Base-by-base conservation (phyloP, 2,113 vertebrate genomes). In the Chamaea fasciata region DNA sequence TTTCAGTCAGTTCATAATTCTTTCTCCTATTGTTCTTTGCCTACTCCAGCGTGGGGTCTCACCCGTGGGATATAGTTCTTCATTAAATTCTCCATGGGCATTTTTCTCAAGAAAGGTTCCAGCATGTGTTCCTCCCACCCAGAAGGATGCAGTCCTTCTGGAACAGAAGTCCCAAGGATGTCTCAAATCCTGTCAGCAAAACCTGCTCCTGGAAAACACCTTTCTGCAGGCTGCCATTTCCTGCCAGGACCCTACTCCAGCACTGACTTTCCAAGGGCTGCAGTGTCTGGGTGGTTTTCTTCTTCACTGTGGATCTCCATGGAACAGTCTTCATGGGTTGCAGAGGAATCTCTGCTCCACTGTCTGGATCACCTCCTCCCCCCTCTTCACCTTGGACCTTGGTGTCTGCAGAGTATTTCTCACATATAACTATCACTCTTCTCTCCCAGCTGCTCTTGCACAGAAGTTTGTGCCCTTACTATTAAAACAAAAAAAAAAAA, bases 151-250 rank as follows among this genome's bases (percentile, higher is more conserved):
- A 39, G 24, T 52, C 10, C 55, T 89, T 69, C 28, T 57, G 37
- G 42, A 56, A 11, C 15, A 56, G 30, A 55, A 41, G 46, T 20
- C 15, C 24, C 37, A 24, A 31, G 9, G 6, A 5, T 3, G 4
- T 30, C 3, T 1, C 27, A n/a, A 27, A 9, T 37, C 18, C 24
- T 35, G 14, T 7, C 41, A 35, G 26, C n/a, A 31, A 59, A 73
- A 73, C 6, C 10, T 23, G 20, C 11, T 71, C 23, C 39, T 53
- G 33, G 12, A 2, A 3, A 68, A n/a, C 0, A 2, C 8, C 39
- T 76, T 35, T 41, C 62, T 47, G 9, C 39, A 53, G 46, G 21
- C 10, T 60, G 39, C 21, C 13, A 4, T 47, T 85, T 73, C 26
- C n/a, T 89, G 15, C 6, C 2, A 1, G 42, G 9, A 85, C 6